Evolutionary conservation across 2,113 vertebrate species (phyloP), one percentile per base, ranked within the genome.

Genomic region (Cololabis saira): DNA sequence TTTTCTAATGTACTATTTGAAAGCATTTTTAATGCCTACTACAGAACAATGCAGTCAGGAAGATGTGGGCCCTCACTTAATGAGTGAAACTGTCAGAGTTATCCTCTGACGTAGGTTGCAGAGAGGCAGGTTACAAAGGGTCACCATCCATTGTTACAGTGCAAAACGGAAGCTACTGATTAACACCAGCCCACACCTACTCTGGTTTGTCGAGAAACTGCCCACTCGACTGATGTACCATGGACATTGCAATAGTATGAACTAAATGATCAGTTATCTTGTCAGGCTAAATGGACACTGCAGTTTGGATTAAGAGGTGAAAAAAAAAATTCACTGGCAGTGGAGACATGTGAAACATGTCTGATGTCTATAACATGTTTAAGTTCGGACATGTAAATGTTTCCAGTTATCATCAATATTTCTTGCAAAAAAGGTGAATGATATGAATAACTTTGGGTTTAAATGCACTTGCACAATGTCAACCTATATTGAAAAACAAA

Each of bases 91-190:
- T 74, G 55, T 52, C 73, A 74, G 82, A 72, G 75, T 74, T 86
- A 78, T 87, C 81, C 82, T 86, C 54, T 87, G 87, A 89, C 82
- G 81, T 77, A 70, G 41, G 12, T 77, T 48, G 60, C 57, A 57
- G 76, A 76, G 69, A 81, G 79, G 62, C 4, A 53, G 64, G 66
- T 74, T 63, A 69, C 49, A 67, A 9, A 75, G 76, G 82, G 78
- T 87, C 72, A 84, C 44, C 10, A 45, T 79, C 74, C 69, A 83
- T 90, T 90, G 87, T 88, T 88, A 3, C 15, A 73, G 63, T 58
- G 74, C 59, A 37, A 82, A 86, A 66, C 71, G 69, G 81, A 87
- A 75, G 71, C 55, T 27, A 59, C 68, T 85, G 74, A 86, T 80
- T 78, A 83, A 68, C 65, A 59, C 67, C 15, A 63, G 71, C 59